Conservation (phyloP, 2,113 vertebrate species). For the Perca fluviatilis region DNA sequence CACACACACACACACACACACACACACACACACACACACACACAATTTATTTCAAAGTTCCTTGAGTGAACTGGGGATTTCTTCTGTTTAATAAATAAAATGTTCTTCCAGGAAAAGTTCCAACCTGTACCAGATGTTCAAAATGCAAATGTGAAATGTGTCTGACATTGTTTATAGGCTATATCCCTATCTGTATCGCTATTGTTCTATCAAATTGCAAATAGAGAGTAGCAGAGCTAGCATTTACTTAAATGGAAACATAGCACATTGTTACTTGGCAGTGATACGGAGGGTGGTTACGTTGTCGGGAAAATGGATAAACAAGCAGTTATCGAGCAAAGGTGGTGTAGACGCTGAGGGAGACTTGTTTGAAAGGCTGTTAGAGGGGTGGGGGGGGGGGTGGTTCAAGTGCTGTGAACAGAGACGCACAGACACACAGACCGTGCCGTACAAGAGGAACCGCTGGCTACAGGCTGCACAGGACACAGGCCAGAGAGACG, state of each 20-base stretch:
- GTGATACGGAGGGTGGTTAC: constrained; percentile 17
- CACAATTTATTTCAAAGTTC: too few species aligned
- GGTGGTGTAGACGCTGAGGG: constrained; percentile 41
- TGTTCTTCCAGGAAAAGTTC: constrained; percentile 1
- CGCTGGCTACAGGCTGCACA: constrained; percentile 51
- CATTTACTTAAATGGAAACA: constrained; percentile 18
- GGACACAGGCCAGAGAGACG: constrained; percentile 51
- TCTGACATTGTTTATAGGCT: constrained; percentile 3
- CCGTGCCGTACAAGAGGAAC: constrained; percentile 58
- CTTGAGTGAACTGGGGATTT: not conserved
- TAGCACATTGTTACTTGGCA: constrained; percentile 6
- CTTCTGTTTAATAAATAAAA: not conserved
- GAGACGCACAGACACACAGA: constrained; percentile 55
- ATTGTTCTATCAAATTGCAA: constrained; percentile 23
- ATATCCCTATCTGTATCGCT: not conserved
- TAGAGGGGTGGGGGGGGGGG: constrained; percentile 29
- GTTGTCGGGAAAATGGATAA: constrained; percentile 44
- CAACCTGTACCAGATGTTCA: constrained; percentile 20
- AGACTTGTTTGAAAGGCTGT: constrained; percentile 41
- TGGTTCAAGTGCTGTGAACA: constrained; percentile 41
- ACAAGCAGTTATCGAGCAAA: constrained; percentile 49
- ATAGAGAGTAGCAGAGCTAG: constrained; percentile 4
- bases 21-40: too few species aligned
- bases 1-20: not conserved
- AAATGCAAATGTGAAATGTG: constrained; percentile 1